Evolutionary conservation across 2,888 invertebrate species (phyloP), one percentile per base, ranked within the genome.

Genomic region (Leptinotarsa tumamoca): DNA sequence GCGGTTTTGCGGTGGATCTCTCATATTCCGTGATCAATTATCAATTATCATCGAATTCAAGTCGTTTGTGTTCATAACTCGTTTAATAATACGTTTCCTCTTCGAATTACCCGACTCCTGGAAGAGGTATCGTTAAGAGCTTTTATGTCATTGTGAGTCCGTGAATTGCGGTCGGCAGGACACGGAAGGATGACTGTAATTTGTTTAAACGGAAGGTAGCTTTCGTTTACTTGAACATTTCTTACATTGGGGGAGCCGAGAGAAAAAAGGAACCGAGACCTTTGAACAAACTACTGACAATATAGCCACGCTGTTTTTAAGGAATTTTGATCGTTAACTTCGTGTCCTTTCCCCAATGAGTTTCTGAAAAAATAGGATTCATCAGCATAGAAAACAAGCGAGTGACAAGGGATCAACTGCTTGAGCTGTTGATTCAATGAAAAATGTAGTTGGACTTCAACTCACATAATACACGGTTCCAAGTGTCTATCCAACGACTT

Each of bases 131-230:
- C 78, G 79, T 80, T 80, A 80, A 73, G 58, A 73, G 75, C 77
- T 73, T 77, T 78, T 79, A 79, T 81, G 58, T 70, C 58, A 70
- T 70, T 58, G 49, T 10, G 43, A 27, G 43, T 15, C 58, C 33
- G 80, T 78, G 79, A 80, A 77, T 79, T 79, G 80, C 75, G 81
- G 81, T 81, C 74, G 76, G 76, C 77, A 71, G 73, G 76, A 81
- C 78, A 82, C 80, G 80, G 80, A 80, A 81, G 80, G 77, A 80
- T 76, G 77, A 74, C 72, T 69, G 69, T 49, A 43, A 56, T 69
- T 54, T 58, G 27, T 56, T 69, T 43, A 33, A 63, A 27, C 63
- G 17, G 33, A 18, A 63, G 27, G 33, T 63, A 18, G 63, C 2
- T 63, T n/a, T 63, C 58, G 23, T 27, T 23, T 13, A 58, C 15